Percentiles rank a stretch among this genome's conserved stretches.
Conservation (phyloP, 2,888 invertebrate genomes). For the Eurytoma californica region DNA sequence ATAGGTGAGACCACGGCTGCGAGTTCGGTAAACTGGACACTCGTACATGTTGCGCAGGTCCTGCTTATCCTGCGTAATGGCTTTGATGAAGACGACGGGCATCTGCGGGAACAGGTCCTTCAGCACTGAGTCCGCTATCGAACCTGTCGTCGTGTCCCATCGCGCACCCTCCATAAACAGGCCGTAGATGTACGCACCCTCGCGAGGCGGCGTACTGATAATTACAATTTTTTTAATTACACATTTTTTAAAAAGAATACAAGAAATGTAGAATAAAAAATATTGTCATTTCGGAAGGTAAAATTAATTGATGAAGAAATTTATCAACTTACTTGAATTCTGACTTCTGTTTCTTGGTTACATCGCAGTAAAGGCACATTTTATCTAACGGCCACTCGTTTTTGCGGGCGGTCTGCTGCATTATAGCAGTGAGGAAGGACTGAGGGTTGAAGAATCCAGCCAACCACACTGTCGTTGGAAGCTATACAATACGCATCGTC, state of each 20-base stretch:
- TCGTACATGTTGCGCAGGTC: slow-evolving; percentile 92
- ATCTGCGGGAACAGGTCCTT: slow-evolving; percentile 94
- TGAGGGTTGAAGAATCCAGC: slow-evolving; percentile 98
- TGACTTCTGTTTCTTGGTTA: slow-evolving; percentile 90
- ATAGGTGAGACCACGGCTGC: slow-evolving; percentile 91
- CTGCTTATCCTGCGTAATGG: slow-evolving; percentile 91
- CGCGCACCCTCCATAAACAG: slow-evolving; percentile 96
- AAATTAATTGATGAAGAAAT: neutral
- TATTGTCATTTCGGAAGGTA: too few relatives aligned
- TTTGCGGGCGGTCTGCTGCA: slow-evolving; percentile 97
- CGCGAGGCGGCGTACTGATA: slow-evolving; percentile 86
- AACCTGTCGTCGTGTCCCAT: slow-evolving; percentile 88
- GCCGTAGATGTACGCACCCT: slow-evolving; percentile 93
- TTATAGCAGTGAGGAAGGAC: slow-evolving; percentile 96
- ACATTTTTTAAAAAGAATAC: neutral
- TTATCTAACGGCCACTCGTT: slow-evolving; percentile 97
- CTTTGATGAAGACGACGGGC: slow-evolving; percentile 93
- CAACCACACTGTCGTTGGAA: slow-evolving; percentile 93
- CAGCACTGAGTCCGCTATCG: slow-evolving; percentile 88
- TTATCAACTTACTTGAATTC: slow-evolving; percentile 83
- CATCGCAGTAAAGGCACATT: slow-evolving; percentile 96
- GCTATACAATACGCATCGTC: slow-evolving; percentile 70
- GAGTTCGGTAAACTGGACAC: slow-evolving; percentile 95
- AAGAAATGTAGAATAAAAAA: neutral
- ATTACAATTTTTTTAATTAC: neutral